These are phyloP conservation scores for Galerucella nymphaeae DNA, from an alignment of 2,888 invertebrate genomes.

Conservation along the genomic window DNA sequence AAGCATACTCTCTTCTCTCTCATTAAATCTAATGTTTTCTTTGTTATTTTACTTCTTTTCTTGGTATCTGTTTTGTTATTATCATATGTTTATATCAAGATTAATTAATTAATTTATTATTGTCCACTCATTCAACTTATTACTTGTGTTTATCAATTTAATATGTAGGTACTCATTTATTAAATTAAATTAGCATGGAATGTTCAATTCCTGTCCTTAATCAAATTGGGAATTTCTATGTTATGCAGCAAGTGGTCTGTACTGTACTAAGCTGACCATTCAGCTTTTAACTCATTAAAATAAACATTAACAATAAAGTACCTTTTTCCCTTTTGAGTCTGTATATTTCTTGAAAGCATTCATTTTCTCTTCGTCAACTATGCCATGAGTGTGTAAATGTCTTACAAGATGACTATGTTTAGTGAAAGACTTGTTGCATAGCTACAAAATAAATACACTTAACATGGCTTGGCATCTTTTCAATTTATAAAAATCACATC, in stretches of 20 bases:
- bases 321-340: slow-evolving; percentile 53
- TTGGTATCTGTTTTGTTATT: too few relatives aligned
- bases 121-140: too few relatives aligned
- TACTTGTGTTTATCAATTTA: too few relatives aligned
- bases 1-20: too few relatives aligned
- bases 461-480: neutral
- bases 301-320: slow-evolving; percentile 27
- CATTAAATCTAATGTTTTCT: too few relatives aligned
- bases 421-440: slow-evolving; percentile 60
- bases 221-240: neutral
- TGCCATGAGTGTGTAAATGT: slow-evolving; percentile 58
- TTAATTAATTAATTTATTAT: too few relatives aligned
- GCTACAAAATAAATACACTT: slow-evolving; percentile 48
- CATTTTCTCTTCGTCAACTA: slow-evolving; percentile 43
- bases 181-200: too few relatives aligned
- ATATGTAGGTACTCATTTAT: too few relatives aligned
- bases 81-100: too few relatives aligned
- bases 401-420: slow-evolving; percentile 59
- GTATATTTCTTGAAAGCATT: slow-evolving; percentile 36
- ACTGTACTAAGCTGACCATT: neutral
- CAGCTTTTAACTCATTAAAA: neutral
- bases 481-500: slow-evolving; percentile 14
- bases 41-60: too few relatives aligned
- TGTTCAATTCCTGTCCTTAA: too few relatives aligned
- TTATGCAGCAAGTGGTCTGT: neutral